phyloP scores from a whole-genome alignment of 2,888 invertebrate species.

The Ectobius pallidus region DNA sequence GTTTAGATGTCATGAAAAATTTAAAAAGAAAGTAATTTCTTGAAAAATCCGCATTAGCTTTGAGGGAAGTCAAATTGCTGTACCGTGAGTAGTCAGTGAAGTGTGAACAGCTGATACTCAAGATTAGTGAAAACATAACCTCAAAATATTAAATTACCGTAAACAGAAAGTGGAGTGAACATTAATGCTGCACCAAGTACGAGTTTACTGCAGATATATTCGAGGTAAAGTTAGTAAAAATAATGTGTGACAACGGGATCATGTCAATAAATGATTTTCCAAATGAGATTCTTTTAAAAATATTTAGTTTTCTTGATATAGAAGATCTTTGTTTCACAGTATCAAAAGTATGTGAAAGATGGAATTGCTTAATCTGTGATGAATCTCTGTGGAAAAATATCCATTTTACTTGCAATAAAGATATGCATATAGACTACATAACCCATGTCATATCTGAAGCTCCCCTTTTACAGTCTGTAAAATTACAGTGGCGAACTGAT shows the following conservation, averaged over 20 bases:
- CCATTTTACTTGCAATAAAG: conserved; percentile 1
- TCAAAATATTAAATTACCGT: too few species aligned
- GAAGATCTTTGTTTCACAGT: conserved; percentile 23
- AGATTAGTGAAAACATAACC: too few species aligned
- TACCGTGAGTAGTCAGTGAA: too few species aligned
- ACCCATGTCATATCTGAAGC: neutral
- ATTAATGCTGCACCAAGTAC: too few species aligned
- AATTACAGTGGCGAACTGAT: conserved; percentile 23
- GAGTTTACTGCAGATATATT: too few species aligned
- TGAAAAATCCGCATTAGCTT: too few species aligned
- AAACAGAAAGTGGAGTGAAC: too few species aligned
- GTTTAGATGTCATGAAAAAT: too few species aligned
- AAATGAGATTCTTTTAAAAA: conserved; percentile 23
- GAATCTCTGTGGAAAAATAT: conserved; percentile 12
- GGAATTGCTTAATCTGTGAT: conserved; percentile 10
- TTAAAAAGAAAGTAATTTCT: too few species aligned
- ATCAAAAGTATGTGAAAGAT: conserved; percentile 16
- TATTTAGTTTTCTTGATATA: conserved; percentile 9
- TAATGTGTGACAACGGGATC: neutral
- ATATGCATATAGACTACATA: neutral
- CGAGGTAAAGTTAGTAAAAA: neutral
- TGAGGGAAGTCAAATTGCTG: too few species aligned
- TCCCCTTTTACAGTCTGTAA: neutral
- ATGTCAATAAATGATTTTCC: conserved; percentile 6
- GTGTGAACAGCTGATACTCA: too few species aligned